Evolutionary conservation across 2,888 invertebrate genomes (phyloP), one percentile per base, ranked within the genome.

Genomic region (Marronus borbonicus): DNA sequence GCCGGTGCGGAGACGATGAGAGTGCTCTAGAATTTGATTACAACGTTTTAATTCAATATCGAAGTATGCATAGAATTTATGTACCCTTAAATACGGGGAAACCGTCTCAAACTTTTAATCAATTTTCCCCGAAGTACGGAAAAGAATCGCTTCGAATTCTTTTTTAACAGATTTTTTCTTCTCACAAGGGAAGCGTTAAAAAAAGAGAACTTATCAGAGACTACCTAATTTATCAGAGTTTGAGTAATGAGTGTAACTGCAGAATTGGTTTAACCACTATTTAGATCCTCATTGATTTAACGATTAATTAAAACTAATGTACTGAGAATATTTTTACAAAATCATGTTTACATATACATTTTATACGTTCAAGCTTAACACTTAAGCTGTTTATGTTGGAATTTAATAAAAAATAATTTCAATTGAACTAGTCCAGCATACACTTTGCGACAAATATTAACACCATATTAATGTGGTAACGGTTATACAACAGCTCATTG

Each of bases 41-140:
- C 87, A 88, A 87, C 87, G 87, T 87, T 88, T 88, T 88, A 88
- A 88, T 88, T 88, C 88, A 88, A 88, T 88, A 87, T 87, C 87
- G 87, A 88, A 88, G 88, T 88, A 88, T 88, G 88, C 88, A 87
- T 87, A 88, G 88, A 88, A 88, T 88, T 88, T 88, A 88, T 88
- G 87, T 87, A 39, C 72, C 72, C 87, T 88, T 88, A 88, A 88
- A 88, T 87, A 87, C 86, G 86, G 84, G 84, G 86, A 84, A 72
- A 86, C 85, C 86, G 86, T 86, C 86, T 87, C 87, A 87, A 88
- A 88, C 84, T 88, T 88, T 88, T 88, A 88, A 88, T 88, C 88
- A 88, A 88, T 88, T 88, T 88, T 87, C 60, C 44, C 12, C 86
- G 86, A 88, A 87, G 77, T 86, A 87, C 85, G 87, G 86, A 88